Conservation (phyloP, 2,113 vertebrate species). For the Cinclus mexicanus region DNA sequence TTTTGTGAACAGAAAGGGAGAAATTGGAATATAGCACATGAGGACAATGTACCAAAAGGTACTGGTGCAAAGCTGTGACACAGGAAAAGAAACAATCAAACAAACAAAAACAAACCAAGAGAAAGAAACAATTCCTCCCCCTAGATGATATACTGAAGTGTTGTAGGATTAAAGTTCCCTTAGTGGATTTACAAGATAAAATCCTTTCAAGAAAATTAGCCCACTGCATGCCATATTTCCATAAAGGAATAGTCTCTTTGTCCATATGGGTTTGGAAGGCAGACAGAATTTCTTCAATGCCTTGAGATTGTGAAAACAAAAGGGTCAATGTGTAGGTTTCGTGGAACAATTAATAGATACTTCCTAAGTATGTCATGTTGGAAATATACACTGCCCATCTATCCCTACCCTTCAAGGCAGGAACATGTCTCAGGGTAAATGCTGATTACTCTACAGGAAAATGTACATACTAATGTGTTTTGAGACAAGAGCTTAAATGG, state of each 20-base stretch:
- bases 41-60: not conserved
- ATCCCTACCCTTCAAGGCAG: not conserved
- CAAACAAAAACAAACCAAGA: not conserved
- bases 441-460: not conserved
- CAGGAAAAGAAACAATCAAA: not conserved
- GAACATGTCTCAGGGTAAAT: not conserved
- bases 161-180: not conserved
- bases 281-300: not conserved
- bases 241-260: not conserved
- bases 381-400: not conserved
- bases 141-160: not conserved
- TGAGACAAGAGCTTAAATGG: not conserved
- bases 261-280: not conserved
- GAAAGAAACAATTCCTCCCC: not conserved
- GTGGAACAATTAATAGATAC: not conserved
- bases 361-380: not conserved
- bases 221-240: not conserved
- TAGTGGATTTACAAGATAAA: not conserved
- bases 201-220: not conserved
- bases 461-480: not conserved
- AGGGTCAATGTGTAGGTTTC: not conserved
- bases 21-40: not conserved
- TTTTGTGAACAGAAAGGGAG: not conserved
- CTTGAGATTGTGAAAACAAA: not conserved
- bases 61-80: not conserved